These are phyloP conservation scores for Podabrus alpinus DNA, from an alignment of 2,888 invertebrate species.

Conservation along the genomic window DNA sequence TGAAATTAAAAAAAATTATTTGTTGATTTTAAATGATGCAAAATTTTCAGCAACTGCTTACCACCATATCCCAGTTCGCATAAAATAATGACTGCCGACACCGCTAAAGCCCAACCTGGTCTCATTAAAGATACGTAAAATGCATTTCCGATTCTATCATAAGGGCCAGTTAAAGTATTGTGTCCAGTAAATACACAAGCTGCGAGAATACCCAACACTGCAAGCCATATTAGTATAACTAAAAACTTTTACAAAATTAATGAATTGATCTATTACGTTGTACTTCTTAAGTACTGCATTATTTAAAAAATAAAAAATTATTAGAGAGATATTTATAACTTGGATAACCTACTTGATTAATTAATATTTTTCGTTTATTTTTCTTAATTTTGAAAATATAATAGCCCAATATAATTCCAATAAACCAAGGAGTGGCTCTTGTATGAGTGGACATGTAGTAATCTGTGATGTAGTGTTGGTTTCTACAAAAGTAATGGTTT, in stretches of 20 bases:
- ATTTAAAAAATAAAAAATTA: no score
- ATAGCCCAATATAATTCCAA: neutral
- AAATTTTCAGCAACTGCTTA: conserved; percentile 31
- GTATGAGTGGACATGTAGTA: neutral
- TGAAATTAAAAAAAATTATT: conserved; percentile 36
- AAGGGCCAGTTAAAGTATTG: neutral
- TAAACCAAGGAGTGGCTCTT: neutral
- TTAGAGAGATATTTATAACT: no score
- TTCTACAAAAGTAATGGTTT: neutral
- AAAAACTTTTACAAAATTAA: neutral
- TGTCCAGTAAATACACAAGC: neutral
- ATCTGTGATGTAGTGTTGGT: neutral
- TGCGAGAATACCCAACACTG: neutral
- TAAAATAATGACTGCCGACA: conserved; percentile 58
- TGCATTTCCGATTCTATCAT: conserved; percentile 36
- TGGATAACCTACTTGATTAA: neutral
- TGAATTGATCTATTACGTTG: no score
- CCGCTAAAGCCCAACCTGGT: conserved; percentile 55
- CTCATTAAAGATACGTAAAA: conserved; percentile 51
- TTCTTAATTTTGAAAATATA: neutral
- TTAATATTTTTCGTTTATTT: conserved; percentile 26
- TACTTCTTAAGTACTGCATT: no score
- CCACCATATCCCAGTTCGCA: conserved; percentile 59
- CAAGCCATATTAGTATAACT: neutral
- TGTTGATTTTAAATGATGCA: neutral